Base-by-base conservation (phyloP, 2,113 vertebrate species). In the Pteruthius melanotis region DNA sequence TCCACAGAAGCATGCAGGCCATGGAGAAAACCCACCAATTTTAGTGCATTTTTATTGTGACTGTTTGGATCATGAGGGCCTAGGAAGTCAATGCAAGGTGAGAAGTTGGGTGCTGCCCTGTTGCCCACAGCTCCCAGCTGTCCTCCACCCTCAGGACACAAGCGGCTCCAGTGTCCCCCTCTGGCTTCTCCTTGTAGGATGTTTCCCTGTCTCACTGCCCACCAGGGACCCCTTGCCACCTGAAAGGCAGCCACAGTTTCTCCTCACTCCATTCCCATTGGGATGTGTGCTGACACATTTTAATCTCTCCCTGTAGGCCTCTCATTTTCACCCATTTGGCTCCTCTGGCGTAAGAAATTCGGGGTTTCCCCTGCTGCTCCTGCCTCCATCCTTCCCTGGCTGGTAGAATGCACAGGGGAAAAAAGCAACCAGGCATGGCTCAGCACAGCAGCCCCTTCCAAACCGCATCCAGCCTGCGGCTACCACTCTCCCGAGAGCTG, bases 401-500 rank as follows among this genome's bases (percentile, higher is more conserved):
- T 61, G 54, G 42, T 14, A 57, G 61, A 33, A 63, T 12, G 31
- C 11, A 47, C 0, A 0, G 21, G 37, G 21, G 20, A 3, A 30
- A 53, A 74, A 83, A 59, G 13, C 70, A 57, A 24, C 16, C 17
- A 66, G 60, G 60, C 54, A 45, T 0, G 1, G 65, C 66, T 75
- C 47, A 59, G 66, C 39, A 53, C 35, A 78, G 54, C 77, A 70
- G 20, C 22, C 11, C 5, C 45, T n/a, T 60, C 69, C 0, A 2
- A 49, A 52, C 31, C 0, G 0, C 5, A 10, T 30, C 31, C 57
- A 50, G 45, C 33, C 65, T 15, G 23, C 0, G 2, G 33, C 61
- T 70, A 44, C 10, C 19, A 4, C 56, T 30, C 52, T 53, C 4
- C 52, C 1, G 2, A 4, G 15, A 45, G 57, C 1, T 64, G 39